phyloP scores from a whole-genome alignment of 2,797 vertebrate genomes.

The Buphagus erythrorhynchus region DNA sequence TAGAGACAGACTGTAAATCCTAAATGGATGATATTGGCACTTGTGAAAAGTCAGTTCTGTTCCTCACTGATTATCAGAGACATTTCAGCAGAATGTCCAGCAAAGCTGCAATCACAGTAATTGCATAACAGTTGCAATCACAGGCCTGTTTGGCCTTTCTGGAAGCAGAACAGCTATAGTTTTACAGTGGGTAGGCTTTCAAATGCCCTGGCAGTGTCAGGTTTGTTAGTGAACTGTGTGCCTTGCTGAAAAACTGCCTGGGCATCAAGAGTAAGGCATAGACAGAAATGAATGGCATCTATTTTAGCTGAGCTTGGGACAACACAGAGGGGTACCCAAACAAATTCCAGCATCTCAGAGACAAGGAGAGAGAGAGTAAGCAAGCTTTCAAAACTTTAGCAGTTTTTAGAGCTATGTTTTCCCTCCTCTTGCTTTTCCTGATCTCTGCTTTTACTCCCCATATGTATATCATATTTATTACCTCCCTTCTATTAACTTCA shows the following conservation, averaged over 20 bases:
- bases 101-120: constrained; percentile 52
- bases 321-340: not conserved
- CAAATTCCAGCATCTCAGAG: not conserved
- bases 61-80: constrained; percentile 24
- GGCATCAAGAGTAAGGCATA: not conserved
- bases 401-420: not conserved
- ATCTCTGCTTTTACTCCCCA: not conserved
- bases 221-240: not conserved
- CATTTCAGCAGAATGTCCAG: constrained; percentile 31
- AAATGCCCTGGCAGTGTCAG: not conserved
- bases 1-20: not conserved
- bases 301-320: not conserved
- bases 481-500: not conserved
- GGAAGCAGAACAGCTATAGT: not conserved
- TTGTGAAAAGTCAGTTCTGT: constrained; percentile 15
- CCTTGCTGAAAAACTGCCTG: not conserved
- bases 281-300: not conserved
- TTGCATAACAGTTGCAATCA: constrained; percentile 45
- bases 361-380: not conserved
- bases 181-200: not conserved
- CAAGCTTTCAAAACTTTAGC: not conserved
- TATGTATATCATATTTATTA: not conserved
- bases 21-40: constrained; percentile 12
- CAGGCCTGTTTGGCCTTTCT: constrained; percentile 28
- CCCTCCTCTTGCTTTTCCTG: not conserved